Evolutionary conservation across 2,113 vertebrate species (phyloP), one percentile per base, ranked within the genome.

Genomic region (Oxyruncus cristatus): DNA sequence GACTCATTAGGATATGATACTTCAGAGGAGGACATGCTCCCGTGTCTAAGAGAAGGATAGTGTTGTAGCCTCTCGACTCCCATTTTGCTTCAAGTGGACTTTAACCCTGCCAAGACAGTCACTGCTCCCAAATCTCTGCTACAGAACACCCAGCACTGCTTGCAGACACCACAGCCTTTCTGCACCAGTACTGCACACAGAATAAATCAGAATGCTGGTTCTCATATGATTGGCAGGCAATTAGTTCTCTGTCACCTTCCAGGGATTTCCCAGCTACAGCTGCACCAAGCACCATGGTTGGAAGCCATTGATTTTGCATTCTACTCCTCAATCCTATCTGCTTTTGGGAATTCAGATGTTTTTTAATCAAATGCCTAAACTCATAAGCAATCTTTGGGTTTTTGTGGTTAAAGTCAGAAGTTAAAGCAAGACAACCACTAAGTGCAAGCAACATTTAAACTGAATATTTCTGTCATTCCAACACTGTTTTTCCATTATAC

Each of bases 181-280:
- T 30, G 32, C 26, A 20, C 16, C 63, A 49, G 8, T 9, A 2
- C n/a, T 74, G 56, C 35, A 46, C 58, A 33, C 13, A 33, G 55
- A 32, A 11, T 24, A 75, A 46, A 55, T 52, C 26, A 6, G 39
- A 70, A 8, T 1, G 6, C 12, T 50, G 33, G 8, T 30, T 74
- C 55, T 59, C 12, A 16, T 4, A 46, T 2, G 32, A 50, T 22
- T 11, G 26, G 8, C 26, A 56, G 50, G 18, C 72, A 35, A 8
- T 27, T 26, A 20, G 1, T 4, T 28, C 16, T 28, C 33, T 15
- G 21, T 24, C 24, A 3, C 33, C 33, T 66, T 24, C 46, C 47
- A 33, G 14, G 46, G 13, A 20, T 12, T 8, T 62, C 41, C 27
- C 12, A 12, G 8, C 26, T 18, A 8, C 0, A 0, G 33, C 14